Percentiles rank a stretch among this genome's conserved stretches.
Evolutionary conservation across 2,797 vertebrate genomes (phyloP).

Genomic region (Acanthurus leucopareius): DNA sequence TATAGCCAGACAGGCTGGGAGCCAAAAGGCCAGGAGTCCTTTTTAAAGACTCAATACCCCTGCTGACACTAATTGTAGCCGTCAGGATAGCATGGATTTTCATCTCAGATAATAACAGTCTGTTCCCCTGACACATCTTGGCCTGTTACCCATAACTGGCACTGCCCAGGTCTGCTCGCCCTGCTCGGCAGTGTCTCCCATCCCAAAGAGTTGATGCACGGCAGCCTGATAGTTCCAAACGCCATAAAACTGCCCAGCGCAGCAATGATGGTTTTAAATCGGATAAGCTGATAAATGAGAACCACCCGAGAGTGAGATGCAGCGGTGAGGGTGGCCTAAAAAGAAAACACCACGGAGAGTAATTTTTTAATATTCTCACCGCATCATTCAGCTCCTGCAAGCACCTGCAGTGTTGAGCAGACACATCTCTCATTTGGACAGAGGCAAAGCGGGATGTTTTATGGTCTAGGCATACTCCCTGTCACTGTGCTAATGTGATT

Average conservation of each 20-base stretch:
- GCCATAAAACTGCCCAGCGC: constrained; percentile 27
- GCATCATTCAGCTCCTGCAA: constrained; percentile 76
- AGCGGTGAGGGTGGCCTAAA: constrained; percentile 35
- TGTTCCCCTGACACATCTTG: constrained; percentile 82
- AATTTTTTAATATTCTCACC: constrained; percentile 76
- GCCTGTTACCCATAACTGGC: constrained; percentile 78
- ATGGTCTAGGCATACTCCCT: constrained; percentile 75
- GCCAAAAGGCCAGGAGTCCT: constrained; percentile 87
- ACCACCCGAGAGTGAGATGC: constrained; percentile 45
- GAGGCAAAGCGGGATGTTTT: constrained; percentile 79
- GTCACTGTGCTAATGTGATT: constrained; percentile 83
- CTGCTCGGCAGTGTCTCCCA: constrained; percentile 29
- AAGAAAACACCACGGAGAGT: constrained; percentile 65
- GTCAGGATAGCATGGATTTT: constrained; percentile 88
- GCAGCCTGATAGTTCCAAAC: constrained; percentile 26
- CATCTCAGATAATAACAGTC: constrained; percentile 88
- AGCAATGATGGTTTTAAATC: constrained; percentile 57
- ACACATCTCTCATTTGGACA: constrained; percentile 82
- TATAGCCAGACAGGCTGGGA: constrained; percentile 87
- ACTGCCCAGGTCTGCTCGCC: constrained; percentile 66
- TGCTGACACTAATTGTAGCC: constrained; percentile 88
- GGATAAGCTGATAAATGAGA: constrained; percentile 54
- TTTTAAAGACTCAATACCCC: constrained; percentile 89
- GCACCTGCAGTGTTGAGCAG: constrained; percentile 78
- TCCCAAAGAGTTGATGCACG: constrained; percentile 48